These are phyloP conservation scores for Muscina levida DNA, from an alignment of 2,888 invertebrate species.

Conservation along the genomic window DNA sequence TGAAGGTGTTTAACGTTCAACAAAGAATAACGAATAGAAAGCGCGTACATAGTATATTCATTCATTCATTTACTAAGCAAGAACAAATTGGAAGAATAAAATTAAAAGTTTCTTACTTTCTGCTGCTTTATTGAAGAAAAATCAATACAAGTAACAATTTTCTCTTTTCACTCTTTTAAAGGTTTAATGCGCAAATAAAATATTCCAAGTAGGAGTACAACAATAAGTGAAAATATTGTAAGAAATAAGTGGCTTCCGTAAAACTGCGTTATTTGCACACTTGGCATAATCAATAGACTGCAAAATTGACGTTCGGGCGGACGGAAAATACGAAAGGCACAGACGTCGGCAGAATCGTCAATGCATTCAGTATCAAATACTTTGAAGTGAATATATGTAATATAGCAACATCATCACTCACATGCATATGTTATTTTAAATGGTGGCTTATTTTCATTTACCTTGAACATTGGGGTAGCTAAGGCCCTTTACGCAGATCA, in stretches of 20 bases:
- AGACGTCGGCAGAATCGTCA: conserved; percentile 46
- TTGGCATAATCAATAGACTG: conserved; percentile 65
- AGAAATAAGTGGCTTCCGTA: conserved; percentile 6
- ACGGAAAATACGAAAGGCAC: conserved; percentile 27
- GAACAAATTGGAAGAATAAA: no score
- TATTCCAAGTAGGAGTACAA: no score
- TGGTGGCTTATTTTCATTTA: neutral
- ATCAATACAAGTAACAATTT: no score
- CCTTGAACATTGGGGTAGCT: neutral
- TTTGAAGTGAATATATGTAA: conserved; percentile 21
- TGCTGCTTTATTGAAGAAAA: no score
- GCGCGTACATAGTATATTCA: no score
- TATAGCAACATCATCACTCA: neutral
- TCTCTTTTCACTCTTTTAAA: neutral
- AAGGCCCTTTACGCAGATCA: neutral
- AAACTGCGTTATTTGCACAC: conserved; percentile 51
- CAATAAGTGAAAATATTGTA: neutral
- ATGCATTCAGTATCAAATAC: conserved; percentile 15
- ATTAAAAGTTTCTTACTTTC: no score
- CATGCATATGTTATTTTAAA: neutral
- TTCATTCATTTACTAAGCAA: no score
- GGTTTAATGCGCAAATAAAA: conserved; percentile 18
- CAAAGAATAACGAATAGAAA: no score
- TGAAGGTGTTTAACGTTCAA: no score
- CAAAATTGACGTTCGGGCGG: conserved; percentile 53